Evolutionary conservation across 2,888 invertebrate genomes (phyloP).

Genomic region (Tachystola acroxantha): DNA sequence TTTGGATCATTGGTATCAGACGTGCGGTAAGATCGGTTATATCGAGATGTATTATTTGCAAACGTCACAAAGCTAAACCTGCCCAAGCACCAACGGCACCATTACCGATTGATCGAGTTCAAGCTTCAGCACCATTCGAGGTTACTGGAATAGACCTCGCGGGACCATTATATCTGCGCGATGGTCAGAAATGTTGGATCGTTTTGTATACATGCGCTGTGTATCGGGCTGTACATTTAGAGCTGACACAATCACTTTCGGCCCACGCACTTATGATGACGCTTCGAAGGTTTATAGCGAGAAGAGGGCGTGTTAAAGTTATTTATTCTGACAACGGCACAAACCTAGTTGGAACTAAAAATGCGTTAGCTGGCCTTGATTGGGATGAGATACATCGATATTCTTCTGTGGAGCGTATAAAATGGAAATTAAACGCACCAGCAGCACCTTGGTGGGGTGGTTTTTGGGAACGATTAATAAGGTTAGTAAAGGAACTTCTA

Average conservation of each 20-base stretch:
- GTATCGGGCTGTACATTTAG: background rate
- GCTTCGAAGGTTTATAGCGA: background rate
- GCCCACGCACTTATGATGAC: constrained; percentile 10
- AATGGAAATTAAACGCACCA: background rate
- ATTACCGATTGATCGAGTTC: background rate
- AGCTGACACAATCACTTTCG: background rate
- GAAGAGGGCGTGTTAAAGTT: background rate
- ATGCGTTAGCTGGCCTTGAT: background rate
- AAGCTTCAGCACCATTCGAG: constrained; percentile 1
- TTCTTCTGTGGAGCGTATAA: background rate
- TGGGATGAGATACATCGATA: background rate
- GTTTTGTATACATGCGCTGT: constrained; percentile 1
- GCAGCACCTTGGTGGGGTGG: background rate
- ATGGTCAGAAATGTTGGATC: constrained; percentile 8
- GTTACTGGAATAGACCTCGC: constrained; percentile 7
- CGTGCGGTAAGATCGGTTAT: background rate
- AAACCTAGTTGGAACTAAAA: background rate
- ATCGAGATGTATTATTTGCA: background rate
- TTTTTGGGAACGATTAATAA: background rate
- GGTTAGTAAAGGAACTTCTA: background rate
- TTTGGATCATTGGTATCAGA: background rate
- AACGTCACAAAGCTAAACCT: background rate
- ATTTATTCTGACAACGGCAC: background rate
- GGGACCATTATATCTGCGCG: constrained; percentile 3
- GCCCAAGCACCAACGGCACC: background rate